Base-by-base conservation (phyloP, 2,113 vertebrate species). In the Delphinapterus leucas region DNA sequence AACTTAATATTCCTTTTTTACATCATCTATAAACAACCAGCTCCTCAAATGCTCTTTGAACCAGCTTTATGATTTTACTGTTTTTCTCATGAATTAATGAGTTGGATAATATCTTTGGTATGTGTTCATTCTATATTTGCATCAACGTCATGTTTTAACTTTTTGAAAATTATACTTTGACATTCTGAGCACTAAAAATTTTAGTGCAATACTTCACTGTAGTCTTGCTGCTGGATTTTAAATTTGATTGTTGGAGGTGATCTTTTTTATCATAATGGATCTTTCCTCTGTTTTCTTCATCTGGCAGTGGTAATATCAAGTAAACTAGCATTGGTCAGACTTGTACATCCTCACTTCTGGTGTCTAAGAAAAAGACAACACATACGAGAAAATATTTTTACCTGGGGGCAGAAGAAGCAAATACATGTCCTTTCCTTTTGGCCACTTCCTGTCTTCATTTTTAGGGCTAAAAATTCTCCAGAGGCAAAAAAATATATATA, bases 1-100 rank as follows among this genome's bases (percentile, higher is more conserved):
- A 81, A 77, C 73, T 82, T 67, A 96, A 68, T 17, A 74, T 82
- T 41, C 5, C 21, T 73, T 80, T 76, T 80, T 90, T 79, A 96
- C 84, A 49, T 36, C 77, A 13, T 41, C 77, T 80, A 55, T 41
- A 74, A 94, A 95, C 47, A 83, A 9, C 31, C 49, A 93, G 33
- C 41, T 77, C 36, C 65, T 91, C 18, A 63, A 80, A 83, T 92
- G 55, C 15, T 74, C 63, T 93, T 95, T 89, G 82, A 93, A 61
- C 28, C 41, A 79, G 36, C 23, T 73, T 97, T 89, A 73, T 74
- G n/a, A 95, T 88, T 76, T 92, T 84, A 89, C 36, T 76, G 68
- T 83, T 89, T 93, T 60, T 63, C 68, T 74, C 68, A 76, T 95
- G 55, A 92, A 90, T 86, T 90, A 92, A 93, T n/a, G 23, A 90